Conservation (phyloP, 92 coral and sea anemone genomes). For the Nematostella vectensis region DNA sequence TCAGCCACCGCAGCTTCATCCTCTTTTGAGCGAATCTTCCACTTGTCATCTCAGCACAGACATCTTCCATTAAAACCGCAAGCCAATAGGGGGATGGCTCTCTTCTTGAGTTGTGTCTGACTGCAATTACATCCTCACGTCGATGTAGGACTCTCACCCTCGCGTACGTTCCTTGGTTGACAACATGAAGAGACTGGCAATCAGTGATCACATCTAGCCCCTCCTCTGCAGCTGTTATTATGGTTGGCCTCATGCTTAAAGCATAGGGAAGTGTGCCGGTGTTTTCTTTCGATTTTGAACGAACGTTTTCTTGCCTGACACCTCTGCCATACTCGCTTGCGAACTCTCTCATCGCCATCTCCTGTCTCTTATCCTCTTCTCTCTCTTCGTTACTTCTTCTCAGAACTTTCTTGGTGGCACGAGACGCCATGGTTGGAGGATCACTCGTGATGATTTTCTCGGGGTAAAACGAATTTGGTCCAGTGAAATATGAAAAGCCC, state of each 20-base stretch:
- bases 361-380: conserved; percentile 22
- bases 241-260: conserved; percentile 27
- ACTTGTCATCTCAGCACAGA: conserved; percentile 16
- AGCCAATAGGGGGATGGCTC: conserved; percentile 35
- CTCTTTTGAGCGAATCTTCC: conserved; percentile 16
- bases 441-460: conserved; percentile 34
- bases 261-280: conserved; percentile 44
- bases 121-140: conserved; percentile 15
- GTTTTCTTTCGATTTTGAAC: conserved; percentile 36
- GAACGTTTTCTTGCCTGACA: conserved; percentile 43
- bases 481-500: conserved; percentile 36
- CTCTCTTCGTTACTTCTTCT: conserved; percentile 24
- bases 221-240: conserved; percentile 21
- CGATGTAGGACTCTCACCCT: conserved; percentile 23
- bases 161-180: conserved; percentile 8
- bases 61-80: conserved; percentile 31
- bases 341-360: conserved; percentile 33
- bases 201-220: conserved; percentile 16
- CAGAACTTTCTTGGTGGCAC: conserved; percentile 15
- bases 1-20: conserved; percentile 18
- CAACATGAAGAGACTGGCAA: conserved; percentile 26
- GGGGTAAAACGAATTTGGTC: too few species aligned
- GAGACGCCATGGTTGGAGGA: conserved; percentile 9
- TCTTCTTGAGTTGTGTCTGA: conserved; percentile 31
- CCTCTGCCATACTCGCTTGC: conserved; percentile 33